Base-by-base conservation (phyloP, 1,140 invertebrate genomes). In the Panulirus ornatus region DNA sequence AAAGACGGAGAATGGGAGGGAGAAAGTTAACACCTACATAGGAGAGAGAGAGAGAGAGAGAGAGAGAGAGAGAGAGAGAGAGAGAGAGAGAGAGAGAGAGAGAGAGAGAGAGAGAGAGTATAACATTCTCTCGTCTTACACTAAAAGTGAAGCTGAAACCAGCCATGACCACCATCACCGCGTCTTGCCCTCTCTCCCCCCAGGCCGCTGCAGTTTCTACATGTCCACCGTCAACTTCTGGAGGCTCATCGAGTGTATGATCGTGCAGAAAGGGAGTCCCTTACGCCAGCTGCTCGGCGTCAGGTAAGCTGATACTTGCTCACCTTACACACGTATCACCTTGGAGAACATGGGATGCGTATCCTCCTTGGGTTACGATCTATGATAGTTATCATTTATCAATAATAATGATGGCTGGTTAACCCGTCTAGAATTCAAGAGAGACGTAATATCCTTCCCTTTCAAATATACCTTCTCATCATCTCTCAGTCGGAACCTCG, bases 211-310 rank as follows among this genome's bases (percentile, higher is more conserved):
- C 38, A 40, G 54, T 30, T 88, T 88, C 47, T 88, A 88, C 40
- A 88, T 88, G 86, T 88, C 86, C 3, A 88, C 86, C 0, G 54
- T 36, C 2, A 88, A 73, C 66, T 88, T 88, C 30, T 88, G 86
- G 86, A 19, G 63, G 8, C 58, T 88, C 9, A 88, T 88, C 54
- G 81, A 88, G 40, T 76, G 76, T 1, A 88, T 88, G 86, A 78
- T 88, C 22, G 86, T 88, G 14, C 75, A 81, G 8, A 38, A 30
- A 16, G 63, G 58, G 1, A 88, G 86, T 22, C 86, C 76, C 11
- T 42, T 88, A 9, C 34, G 44, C 22, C 73, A 82, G 8, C 54
- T 88, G 3, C 27, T 88, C 0, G 71, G 73, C 19, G 76, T 47
- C 19, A 88, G 86, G 86, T 81, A 16, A 82, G 38, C 3, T 11